Base-by-base conservation (phyloP, 2,113 vertebrate genomes). In the Anoura caudifer region DNA sequence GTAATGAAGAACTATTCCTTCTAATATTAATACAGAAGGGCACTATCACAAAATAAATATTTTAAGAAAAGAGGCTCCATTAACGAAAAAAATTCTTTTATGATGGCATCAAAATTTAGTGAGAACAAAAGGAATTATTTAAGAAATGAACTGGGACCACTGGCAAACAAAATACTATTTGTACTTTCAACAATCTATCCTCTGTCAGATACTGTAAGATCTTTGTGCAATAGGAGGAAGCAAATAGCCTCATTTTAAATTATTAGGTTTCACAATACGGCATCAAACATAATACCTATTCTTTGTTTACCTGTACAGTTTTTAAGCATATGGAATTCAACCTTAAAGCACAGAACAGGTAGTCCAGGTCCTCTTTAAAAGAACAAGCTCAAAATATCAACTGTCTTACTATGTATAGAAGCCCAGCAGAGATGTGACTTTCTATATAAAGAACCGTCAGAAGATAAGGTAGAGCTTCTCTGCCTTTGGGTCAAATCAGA, bases 91-190 rank as follows among this genome's bases (percentile, higher is more conserved):
- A 19, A 22, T 38, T 56, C 22, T 56, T 54, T 54, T 41, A 9
- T 76, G 24, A 80, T 52, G 10, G 19, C 7, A 96, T 90, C 16
- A 87, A 54, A 87, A 82, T 81, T 81, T 76, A 89, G 17, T 59
- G 17, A 95, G n/a, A 19, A 95, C 22, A 92, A 79, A 87, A 87
- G 85, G 28, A 8, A 75, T 69, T 89, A 47, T 31, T 89, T 38
- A 85, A 59, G 22, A 93, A 82, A 91, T 38, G 7, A 67, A 82
- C 3, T 50, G 16, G 45, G 13, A 93, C 33, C 86, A 89, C 70
- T 79, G 24, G 69, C 47, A 89, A 76, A 45, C 22, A 84, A 95
- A 97, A 56, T 82, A 75, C 45, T 56, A 84, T 73, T 87, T 75
- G 15, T 75, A 81, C 47, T 81, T 88, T 28, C 15, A 95, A 63